phyloP scores from a whole-genome alignment of 2,888 invertebrate genomes.

The Gastrophysa polygoni region DNA sequence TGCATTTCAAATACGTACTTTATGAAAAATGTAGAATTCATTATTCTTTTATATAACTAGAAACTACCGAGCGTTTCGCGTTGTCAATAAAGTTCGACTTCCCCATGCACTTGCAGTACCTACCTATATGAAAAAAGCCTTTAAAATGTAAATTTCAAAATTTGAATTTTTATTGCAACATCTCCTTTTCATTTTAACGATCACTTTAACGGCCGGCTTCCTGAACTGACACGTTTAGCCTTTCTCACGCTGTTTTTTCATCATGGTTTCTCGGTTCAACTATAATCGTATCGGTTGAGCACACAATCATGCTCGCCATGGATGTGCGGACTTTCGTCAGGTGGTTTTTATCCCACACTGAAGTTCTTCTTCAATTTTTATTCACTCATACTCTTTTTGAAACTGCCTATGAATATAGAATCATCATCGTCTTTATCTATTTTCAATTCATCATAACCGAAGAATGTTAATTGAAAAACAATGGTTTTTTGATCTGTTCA shows the following conservation, averaged over 20 bases:
- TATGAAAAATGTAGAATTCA: too few relatives aligned
- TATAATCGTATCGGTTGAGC: background rate
- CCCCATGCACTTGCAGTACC: slow-evolving; percentile 20
- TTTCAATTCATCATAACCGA: too few relatives aligned
- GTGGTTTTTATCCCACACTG: background rate
- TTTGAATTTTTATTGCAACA: slow-evolving; percentile 57
- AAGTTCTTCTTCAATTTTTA: background rate
- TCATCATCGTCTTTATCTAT: too few relatives aligned
- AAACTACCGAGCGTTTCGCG: background rate
- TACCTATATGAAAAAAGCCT: slow-evolving; percentile 51
- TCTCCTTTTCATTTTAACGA: slow-evolving; percentile 34
- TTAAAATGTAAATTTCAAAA: slow-evolving; percentile 57
- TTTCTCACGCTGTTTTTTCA: background rate
- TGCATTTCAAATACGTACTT: too few relatives aligned
- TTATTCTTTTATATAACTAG: too few relatives aligned
- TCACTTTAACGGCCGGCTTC: slow-evolving; percentile 2
- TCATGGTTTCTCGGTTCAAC: background rate
- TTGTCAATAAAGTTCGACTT: slow-evolving; percentile 9
- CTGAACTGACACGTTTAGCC: background rate
- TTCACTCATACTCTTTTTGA: background rate
- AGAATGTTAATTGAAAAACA: too few relatives aligned
- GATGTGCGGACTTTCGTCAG: background rate
- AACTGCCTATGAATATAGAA: too few relatives aligned
- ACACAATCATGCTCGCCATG: background rate
- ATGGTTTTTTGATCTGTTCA: too few relatives aligned